Conservation (phyloP, 1,140 invertebrate species). For the Thrips palmi region DNA sequence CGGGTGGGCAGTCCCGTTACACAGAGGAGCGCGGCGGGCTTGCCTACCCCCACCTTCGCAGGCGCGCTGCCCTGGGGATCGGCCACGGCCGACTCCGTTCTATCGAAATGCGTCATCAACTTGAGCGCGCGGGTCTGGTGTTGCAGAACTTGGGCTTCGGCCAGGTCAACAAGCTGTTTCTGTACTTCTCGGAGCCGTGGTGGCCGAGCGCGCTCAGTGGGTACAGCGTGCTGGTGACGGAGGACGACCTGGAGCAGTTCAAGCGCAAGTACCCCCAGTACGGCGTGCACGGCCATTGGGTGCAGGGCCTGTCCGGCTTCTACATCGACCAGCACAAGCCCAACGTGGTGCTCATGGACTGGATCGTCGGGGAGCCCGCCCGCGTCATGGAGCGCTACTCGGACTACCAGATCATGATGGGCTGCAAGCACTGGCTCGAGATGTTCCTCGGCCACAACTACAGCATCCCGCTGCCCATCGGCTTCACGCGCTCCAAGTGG, state of each 20-base stretch:
- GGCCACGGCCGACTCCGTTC: too few species aligned
- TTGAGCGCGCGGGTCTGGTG: too few species aligned
- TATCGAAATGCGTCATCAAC: too few species aligned
- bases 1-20: too few species aligned
- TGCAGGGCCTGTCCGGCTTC: slow-evolving; percentile 41
- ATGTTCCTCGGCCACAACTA: slow-evolving; percentile 20
- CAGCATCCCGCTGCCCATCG: slow-evolving; percentile 15
- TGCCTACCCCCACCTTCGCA: too few species aligned
- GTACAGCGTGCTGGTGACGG: too few species aligned
- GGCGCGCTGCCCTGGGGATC: too few species aligned
- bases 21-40: too few species aligned
- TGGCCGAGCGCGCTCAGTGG: slow-evolving; percentile 9
- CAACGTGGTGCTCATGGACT: slow-evolving; percentile 43
- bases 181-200: slow-evolving; percentile 21
- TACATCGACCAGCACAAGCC: slow-evolving; percentile 42
- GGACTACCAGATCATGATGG: slow-evolving; percentile 27
- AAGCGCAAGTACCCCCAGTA: too few species aligned
- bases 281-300: slow-evolving; percentile 26
- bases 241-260: too few species aligned
- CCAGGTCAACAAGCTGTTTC: slow-evolving; percentile 27
- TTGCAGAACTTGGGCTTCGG: slow-evolving; percentile 24
- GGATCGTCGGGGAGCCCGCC: slow-evolving; percentile 34
- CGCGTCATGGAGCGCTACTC: slow-evolving; percentile 28
- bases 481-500: slow-evolving; percentile 34
- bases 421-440: slow-evolving; percentile 26